These are phyloP conservation scores for Xestia ashworthii DNA, from an alignment of 2,888 invertebrate genomes.

Conservation along the genomic window DNA sequence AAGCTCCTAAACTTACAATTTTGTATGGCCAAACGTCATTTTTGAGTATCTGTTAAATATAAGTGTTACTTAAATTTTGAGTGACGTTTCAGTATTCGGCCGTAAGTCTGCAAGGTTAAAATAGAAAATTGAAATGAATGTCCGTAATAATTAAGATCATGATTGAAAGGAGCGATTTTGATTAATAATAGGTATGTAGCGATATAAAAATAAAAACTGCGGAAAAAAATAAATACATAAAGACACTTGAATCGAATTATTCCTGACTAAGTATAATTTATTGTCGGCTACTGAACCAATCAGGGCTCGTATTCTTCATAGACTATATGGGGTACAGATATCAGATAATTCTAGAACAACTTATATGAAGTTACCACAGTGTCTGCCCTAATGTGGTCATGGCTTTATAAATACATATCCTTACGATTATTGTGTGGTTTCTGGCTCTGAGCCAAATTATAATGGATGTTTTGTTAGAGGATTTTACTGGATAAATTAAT, in stretches of 20 bases:
- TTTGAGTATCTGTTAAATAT: no score
- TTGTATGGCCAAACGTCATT: no score
- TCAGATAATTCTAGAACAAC: background rate
- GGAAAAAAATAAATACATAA: background rate
- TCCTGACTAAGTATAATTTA: background rate
- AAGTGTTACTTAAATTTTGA: no score
- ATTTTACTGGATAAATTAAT: conserved; percentile 9
- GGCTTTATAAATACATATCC: conserved; percentile 14
- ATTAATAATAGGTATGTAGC: no score
- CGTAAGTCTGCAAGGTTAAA: background rate
- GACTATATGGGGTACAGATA: background rate
- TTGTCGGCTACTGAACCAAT: background rate
- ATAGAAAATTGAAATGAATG: background rate
- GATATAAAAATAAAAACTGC: no score
- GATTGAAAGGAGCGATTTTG: background rate
- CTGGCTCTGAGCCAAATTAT: conserved; percentile 17
- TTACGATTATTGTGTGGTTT: conserved; percentile 25
- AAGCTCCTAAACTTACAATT: no score
- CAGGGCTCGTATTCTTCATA: background rate
- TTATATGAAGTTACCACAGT: background rate
- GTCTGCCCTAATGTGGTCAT: background rate
- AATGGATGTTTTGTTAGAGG: conserved; percentile 13
- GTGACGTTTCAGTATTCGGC: no score
- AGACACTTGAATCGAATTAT: background rate
- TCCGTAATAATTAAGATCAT: background rate